Base-by-base conservation (phyloP, 2,113 vertebrate genomes). In the Engystomops pustulosus region DNA sequence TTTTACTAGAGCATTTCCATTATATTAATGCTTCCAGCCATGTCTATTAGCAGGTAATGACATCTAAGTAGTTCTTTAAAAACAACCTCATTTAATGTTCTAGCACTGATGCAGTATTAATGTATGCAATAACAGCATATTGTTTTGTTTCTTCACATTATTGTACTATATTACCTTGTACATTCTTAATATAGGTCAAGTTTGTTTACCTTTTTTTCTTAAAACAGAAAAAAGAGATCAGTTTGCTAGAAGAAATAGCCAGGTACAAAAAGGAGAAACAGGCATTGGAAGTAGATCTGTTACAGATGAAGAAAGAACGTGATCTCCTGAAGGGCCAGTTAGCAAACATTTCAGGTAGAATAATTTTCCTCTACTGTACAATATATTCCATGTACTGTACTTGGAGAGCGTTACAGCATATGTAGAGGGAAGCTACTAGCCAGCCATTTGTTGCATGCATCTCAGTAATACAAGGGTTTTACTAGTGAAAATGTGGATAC, bases 231-330 rank as follows among this genome's bases (percentile, higher is more conserved):
- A 94, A 91, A 82, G 95, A 96, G 88, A 87, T 71, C 14, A 91
- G 86, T 85, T 92, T 96, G 44, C 89, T 88, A 25, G 95, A 94
- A 87, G 95, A 98, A 7, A 88, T 91, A 81, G 93, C 85, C 86
- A 89, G 84, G 78, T 89, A 96, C 68, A 95, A 94, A 84, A 95
- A 97, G 86, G 95, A 97, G 49, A 98, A 96, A 60, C 95, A 96
- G 89, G 92, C 92, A 82, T 90, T 98, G 81, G 92, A 95, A 75
- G 93, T 96, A 10, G 96, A 98, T 75, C 88, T 97, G 84, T 91
- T 93, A 84, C 92, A 92, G 79, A 88, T 94, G 87, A 97, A 90
- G 87, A 97, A 92, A 83, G 96, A 97, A 80, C 91, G 93, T 88
- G 95, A 96, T 87, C 86, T 93, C 67, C 94, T 93, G 8, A 95